Percentiles rank a stretch among this genome's conserved stretches.
Evolutionary conservation across 35 echinoderm and acorn worm species (phyloP).

Genomic region (Stichopus chloronotus): DNA sequence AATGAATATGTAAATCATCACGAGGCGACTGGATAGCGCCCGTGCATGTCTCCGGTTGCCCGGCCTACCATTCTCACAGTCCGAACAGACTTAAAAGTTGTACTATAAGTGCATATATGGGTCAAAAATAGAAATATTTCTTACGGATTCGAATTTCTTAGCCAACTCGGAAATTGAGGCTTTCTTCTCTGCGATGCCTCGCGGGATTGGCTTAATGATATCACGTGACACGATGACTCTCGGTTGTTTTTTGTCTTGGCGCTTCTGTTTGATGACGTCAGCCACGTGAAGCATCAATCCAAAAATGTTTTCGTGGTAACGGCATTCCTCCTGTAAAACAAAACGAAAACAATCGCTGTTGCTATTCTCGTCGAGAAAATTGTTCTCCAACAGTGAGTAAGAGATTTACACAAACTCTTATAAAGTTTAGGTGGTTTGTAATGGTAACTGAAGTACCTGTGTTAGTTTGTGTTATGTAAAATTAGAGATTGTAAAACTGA

Average conservation of each 20-base stretch:
- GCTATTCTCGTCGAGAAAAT: neutral
- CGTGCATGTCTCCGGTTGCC: too few relatives aligned
- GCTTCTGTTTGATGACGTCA: slow-evolving; percentile 59
- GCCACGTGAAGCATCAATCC: slow-evolving; percentile 52
- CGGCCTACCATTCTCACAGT: too few relatives aligned
- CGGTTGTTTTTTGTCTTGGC: slow-evolving; percentile 46
- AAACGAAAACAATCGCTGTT: neutral
- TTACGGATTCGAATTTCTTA: slow-evolving; percentile 27
- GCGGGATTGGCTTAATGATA: slow-evolving; percentile 13
- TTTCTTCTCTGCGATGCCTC: slow-evolving; percentile 22
- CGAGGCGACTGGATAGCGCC: too few relatives aligned
- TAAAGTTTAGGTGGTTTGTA: neutral
- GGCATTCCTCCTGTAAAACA: slow-evolving; percentile 56
- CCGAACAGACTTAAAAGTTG: too few relatives aligned
- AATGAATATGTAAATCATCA: too few relatives aligned
- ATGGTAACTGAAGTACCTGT: neutral
- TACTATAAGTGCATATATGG: too few relatives aligned
- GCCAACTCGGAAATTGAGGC: slow-evolving; percentile 12
- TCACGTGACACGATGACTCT: slow-evolving; percentile 50
- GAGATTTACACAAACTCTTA: neutral
- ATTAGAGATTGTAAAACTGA: too few relatives aligned
- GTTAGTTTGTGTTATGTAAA: too few relatives aligned
- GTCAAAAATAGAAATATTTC: neutral
- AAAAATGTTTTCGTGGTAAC: slow-evolving; percentile 80
- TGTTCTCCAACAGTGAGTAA: neutral